Conservation (phyloP, 2,797 vertebrate genomes). For the Pelodytes ibericus region DNA sequence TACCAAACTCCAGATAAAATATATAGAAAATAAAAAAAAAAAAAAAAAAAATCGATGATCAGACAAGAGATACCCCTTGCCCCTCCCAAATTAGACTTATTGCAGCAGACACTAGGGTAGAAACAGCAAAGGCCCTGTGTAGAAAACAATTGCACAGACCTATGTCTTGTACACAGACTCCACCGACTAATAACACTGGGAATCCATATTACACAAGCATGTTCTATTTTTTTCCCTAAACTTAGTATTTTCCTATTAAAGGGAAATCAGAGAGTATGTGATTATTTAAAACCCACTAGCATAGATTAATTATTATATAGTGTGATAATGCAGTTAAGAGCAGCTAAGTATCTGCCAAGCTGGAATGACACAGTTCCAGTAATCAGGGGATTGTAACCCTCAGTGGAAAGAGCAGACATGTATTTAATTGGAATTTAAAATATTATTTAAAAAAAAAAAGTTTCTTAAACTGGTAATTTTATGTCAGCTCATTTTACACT, state of each 20-base stretch:
- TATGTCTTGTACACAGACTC: neutral
- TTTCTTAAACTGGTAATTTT: constrained; percentile 8
- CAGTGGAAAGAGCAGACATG: constrained; percentile 4
- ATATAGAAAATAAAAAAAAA: constrained; percentile 30
- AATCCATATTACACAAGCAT: neutral
- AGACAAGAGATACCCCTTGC: constrained; percentile 43
- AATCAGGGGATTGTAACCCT: neutral
- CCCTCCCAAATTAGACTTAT: constrained; percentile 17
- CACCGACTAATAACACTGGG: no score
- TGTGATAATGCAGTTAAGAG: neutral
- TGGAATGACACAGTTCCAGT: neutral
- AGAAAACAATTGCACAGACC: neutral
- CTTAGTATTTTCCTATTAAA: neutral
- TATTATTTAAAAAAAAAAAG: neutral
- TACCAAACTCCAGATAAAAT: constrained; percentile 44
- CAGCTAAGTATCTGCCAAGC: neutral
- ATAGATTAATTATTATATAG: constrained; percentile 12
- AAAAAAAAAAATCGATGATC: neutral
- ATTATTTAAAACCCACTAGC: neutral
- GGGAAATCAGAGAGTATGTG: neutral
- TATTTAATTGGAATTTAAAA: constrained; percentile 11
- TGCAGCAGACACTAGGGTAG: constrained; percentile 42
- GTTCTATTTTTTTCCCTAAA: neutral
- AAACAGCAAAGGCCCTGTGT: constrained; percentile 24
- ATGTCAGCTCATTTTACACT: constrained; percentile 7